Evolutionary conservation across 2,888 invertebrate genomes (phyloP), one percentile per base, ranked within the genome.

Genomic region (Patella caerulea): DNA sequence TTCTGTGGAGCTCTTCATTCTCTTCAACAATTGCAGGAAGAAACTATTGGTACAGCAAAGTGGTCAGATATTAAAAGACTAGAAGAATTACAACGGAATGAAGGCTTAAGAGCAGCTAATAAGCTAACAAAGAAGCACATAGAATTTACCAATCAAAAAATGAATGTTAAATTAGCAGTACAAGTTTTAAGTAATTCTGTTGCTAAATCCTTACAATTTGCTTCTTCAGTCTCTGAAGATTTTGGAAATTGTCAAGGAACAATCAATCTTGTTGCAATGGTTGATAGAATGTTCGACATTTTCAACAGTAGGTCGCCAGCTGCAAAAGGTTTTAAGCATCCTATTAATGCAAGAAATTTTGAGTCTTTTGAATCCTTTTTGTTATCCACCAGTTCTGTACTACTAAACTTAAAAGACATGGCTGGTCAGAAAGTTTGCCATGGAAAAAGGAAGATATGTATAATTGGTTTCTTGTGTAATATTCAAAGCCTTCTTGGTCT

Each of bases 151-250:
- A 70, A 54, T 12, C 55, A 55, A 55, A 55, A 55, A 2, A 55
- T 55, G 55, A 55, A 55, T 17, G 55, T 55, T 15, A n/a, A 75
- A 75, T 56, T 75, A 24, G 75, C 54, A 11, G 24, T 29, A 3
- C 75, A 75, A 55, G 24, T 54, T 24, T 17, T 71, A 45, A 75
- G 55, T 29, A 17, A 53, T 17, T 75, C 75, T 12, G 76, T 72
- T 12, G 76, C 76, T 12, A 72, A 72, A 12, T 71, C 76, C 3
- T 72, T 76, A n/a, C 55, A 76, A 34, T 76, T 72, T 55, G 34
- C 72, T 17, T n/a, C 72, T 5, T 65, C 72, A 15, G 76, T 52
- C 72, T 45, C 59, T 54, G 34, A 34, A n/a, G 56, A n/a, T 56
- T 56, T 56, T 56, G 56, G n/a, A n/a, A n/a, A 56, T 56, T 56